A percentile compares a stretch with the other conserved stretches of the same genome.
Evolutionary conservation across 2,888 invertebrate species (phyloP).

Genomic region (Chrysomela aeneicollis): DNA sequence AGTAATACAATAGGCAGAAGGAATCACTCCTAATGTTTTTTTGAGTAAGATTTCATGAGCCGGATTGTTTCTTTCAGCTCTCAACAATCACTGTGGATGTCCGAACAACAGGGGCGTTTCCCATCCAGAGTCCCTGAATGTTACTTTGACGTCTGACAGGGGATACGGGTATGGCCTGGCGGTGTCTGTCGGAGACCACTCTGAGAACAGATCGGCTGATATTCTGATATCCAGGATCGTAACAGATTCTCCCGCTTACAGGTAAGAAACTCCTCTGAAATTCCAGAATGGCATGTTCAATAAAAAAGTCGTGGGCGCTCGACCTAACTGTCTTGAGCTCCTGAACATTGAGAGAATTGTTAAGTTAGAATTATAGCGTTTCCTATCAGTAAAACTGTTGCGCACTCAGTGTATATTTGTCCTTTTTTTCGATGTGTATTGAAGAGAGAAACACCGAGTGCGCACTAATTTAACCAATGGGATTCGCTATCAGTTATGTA

Average conservation of each 20-base stretch:
- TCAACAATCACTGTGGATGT: slow-evolving; percentile 46
- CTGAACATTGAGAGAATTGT: no score
- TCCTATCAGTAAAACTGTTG: no score
- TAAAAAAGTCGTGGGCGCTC: no score
- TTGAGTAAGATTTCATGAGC: not conserved
- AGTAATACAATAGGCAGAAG: no score
- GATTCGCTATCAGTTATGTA: no score
- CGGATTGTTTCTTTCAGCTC: slow-evolving; percentile 36
- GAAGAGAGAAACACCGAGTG: no score
- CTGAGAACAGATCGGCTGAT: slow-evolving; percentile 57
- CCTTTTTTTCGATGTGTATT: no score
- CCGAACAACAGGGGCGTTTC: slow-evolving; percentile 57
- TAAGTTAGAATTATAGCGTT: no score
- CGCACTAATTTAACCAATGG: no score
- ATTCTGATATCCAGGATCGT: slow-evolving; percentile 64
- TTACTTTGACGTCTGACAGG: slow-evolving; percentile 63
- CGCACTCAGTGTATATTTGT: no score
- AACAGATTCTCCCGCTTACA: slow-evolving; percentile 67
- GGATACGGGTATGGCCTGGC: slow-evolving; percentile 64
- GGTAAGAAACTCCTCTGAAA: slow-evolving; percentile 55
- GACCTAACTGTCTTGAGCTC: no score
- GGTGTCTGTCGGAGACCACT: slow-evolving; percentile 62
- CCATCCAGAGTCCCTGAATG: slow-evolving; percentile 66
- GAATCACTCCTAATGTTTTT: no score
- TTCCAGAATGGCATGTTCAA: not conserved